These are phyloP conservation scores for Muscicapa adusta DNA, from an alignment of 2,113 vertebrate species.

Conservation along the genomic window DNA sequence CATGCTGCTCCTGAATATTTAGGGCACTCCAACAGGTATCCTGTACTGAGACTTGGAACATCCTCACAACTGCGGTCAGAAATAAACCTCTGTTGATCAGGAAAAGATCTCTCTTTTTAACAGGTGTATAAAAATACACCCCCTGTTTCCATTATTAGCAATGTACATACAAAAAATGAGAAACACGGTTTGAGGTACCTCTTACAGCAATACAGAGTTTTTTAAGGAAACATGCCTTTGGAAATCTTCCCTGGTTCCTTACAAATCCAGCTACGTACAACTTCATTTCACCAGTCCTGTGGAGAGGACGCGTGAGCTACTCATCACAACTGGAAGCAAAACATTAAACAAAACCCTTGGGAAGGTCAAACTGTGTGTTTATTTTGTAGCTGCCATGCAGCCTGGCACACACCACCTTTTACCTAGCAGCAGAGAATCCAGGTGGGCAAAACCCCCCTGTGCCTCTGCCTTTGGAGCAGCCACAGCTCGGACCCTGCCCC, in stretches of 20 bases:
- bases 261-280: not conserved
- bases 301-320: not conserved
- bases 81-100: not conserved
- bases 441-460: fast-evolving
- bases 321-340: not conserved
- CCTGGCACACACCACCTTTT: not conserved
- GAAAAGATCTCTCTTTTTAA: not conserved
- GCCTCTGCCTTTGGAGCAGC: not conserved
- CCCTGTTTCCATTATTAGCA: not conserved
- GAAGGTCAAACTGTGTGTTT: not conserved
- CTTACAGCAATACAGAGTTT: not conserved
- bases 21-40: not conserved
- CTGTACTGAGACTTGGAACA: not conserved
- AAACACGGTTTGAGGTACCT: not conserved
- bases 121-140: not conserved
- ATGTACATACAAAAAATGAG: not conserved
- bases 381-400: not conserved
- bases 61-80: not conserved
- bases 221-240: not conserved
- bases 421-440: fast-evolving
- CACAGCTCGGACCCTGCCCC: not conserved
- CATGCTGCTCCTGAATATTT: not conserved
- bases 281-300: not conserved
- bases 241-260: not conserved
- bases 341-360: not conserved